Evolutionary conservation across 2,797 vertebrate genomes (phyloP).

Genomic region (Alfaro cultratus): DNA sequence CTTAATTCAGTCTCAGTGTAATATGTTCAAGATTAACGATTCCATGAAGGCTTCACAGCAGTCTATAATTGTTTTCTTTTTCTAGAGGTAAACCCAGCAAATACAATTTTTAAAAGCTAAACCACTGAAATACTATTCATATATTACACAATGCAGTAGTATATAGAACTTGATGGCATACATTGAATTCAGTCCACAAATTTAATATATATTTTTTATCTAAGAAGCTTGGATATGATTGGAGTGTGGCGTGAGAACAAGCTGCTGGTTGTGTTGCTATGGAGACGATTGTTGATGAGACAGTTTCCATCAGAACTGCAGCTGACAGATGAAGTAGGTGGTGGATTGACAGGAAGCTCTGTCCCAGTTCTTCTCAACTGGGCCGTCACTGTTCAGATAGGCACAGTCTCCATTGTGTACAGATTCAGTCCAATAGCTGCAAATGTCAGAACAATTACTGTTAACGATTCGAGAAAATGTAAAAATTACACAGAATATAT

Average conservation of each 20-base stretch:
- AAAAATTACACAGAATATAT: background rate
- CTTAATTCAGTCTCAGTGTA: background rate
- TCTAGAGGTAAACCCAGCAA: background rate
- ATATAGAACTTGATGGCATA: background rate
- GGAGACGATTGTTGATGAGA: constrained; percentile 12
- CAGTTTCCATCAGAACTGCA: background rate
- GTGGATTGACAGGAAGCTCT: accelerated
- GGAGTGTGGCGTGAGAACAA: background rate
- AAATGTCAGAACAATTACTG: constrained; percentile 13
- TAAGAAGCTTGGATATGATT: constrained; percentile 21
- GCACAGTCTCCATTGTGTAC: constrained; percentile 46
- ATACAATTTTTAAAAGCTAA: background rate
- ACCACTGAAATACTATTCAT: background rate
- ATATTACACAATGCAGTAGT: background rate
- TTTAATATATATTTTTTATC: background rate
- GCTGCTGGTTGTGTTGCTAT: constrained; percentile 5
- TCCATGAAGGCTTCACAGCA: too few relatives aligned
- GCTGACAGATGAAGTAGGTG: constrained; percentile 78
- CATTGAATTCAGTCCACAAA: background rate
- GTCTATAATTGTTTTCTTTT: background rate
- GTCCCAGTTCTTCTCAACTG: constrained; percentile 60
- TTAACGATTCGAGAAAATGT: background rate
- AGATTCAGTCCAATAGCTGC: constrained; percentile 64
- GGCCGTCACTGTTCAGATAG: constrained; percentile 23
- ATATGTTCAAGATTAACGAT: background rate